These are phyloP conservation scores for Temnothorax longispinosus DNA, from an alignment of 1,140 invertebrate species.

Conservation along the genomic window DNA sequence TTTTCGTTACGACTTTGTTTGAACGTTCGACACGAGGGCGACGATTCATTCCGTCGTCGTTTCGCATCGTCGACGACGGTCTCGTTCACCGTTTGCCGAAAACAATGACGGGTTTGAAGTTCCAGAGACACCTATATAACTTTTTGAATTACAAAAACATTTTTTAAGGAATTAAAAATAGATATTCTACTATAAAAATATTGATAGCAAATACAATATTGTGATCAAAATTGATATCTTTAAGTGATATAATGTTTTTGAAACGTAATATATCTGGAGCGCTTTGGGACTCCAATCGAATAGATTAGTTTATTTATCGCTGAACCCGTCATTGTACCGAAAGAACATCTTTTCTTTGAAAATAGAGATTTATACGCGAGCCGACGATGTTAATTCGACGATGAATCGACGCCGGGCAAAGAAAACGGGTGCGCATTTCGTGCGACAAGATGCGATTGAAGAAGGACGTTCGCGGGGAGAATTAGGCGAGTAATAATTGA, in stretches of 20 bases:
- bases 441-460: constrained; percentile 56
- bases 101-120: not conserved
- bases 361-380: not conserved
- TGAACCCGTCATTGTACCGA: not conserved
- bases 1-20: constrained; percentile 64
- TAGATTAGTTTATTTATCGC: not conserved
- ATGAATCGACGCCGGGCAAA: constrained; percentile 17
- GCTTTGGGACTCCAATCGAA: not conserved
- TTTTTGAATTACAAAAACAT: not conserved
- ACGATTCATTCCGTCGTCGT: constrained; percentile 21
- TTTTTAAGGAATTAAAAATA: not conserved
- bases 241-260: not conserved
- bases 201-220: not conserved
- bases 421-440: constrained; percentile 62
- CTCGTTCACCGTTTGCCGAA: not conserved
- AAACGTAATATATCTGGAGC: not conserved
- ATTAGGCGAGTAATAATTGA: constrained; percentile 62
- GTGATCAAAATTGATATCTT: constrained; percentile 5
- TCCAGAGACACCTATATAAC: not conserved
- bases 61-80: not conserved
- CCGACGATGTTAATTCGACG: constrained; percentile 15
- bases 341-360: not conserved
- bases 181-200: not conserved
- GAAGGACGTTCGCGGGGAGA: constrained; percentile 54
- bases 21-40: constrained; percentile 3